Evolutionary conservation across 2,888 invertebrate species (phyloP).

Genomic region (Lycocerus yunnanus): DNA sequence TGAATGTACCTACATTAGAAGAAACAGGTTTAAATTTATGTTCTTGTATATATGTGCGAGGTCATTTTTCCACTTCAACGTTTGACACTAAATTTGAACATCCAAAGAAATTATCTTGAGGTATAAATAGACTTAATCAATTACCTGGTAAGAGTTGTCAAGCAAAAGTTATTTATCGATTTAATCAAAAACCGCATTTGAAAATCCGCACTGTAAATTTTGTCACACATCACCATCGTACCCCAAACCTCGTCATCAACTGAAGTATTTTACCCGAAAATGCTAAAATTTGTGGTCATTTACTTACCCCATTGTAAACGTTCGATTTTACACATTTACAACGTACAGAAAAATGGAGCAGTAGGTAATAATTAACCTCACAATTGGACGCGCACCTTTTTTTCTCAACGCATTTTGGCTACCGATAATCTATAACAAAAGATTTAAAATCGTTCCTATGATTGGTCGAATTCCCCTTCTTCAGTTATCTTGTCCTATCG

Average conservation of each 20-base stretch:
- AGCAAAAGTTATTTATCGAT: not conserved
- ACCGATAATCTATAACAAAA: conserved; percentile 36
- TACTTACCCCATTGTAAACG: too few species aligned
- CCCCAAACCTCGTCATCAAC: conserved; percentile 11
- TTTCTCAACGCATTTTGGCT: not conserved
- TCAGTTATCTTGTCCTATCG: conserved; percentile 45
- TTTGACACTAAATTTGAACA: conserved; percentile 8
- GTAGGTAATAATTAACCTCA: not conserved
- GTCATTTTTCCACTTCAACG: conserved; percentile 21
- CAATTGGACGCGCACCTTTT: not conserved
- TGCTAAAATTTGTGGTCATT: conserved; percentile 7
- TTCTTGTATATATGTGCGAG: conserved; percentile 14
- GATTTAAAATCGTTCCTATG: conserved; percentile 45
- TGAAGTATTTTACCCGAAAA: conserved; percentile 12
- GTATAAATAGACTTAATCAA: conserved; percentile 20
- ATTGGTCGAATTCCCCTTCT: conserved; percentile 49
- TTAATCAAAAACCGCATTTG: not conserved
- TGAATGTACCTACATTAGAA: conserved; percentile 37
- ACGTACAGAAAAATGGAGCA: not conserved
- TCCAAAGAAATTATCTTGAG: conserved; percentile 2
- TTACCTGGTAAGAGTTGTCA: conserved; percentile 23
- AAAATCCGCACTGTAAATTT: not conserved
- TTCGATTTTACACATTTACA: not conserved
- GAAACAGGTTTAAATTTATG: conserved; percentile 44
- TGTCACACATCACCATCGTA: conserved; percentile 14